phyloP scores from a whole-genome alignment of 2,113 vertebrate species.

The Elanus axillaris region DNA sequence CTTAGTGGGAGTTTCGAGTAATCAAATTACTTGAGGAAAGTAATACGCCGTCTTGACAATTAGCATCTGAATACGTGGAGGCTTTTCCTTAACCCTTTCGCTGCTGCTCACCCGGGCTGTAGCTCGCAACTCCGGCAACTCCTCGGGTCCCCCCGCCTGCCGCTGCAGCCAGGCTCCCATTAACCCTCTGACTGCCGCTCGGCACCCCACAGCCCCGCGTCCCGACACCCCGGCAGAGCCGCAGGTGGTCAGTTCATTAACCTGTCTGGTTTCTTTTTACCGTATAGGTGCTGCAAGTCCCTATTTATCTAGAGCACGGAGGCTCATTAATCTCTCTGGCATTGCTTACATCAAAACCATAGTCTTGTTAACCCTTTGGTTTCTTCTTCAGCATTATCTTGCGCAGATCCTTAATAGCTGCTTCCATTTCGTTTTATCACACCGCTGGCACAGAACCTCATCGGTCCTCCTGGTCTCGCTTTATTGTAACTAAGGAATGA shows the following conservation, averaged over 20 bases:
- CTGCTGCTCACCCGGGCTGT: background rate
- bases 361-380: background rate
- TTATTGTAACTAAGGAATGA: constrained; percentile 18
- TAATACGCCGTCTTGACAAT: constrained; percentile 8
- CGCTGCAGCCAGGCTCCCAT: background rate
- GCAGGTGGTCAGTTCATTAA: background rate
- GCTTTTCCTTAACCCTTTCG: constrained; percentile 9
- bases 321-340: background rate
- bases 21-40: constrained; percentile 26
- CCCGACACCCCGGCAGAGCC: background rate
- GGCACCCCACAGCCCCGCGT: background rate
- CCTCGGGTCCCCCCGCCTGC: background rate
- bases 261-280: background rate
- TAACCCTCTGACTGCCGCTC: background rate
- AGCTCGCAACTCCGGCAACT: background rate
- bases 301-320: background rate
- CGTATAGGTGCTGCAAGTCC: background rate
- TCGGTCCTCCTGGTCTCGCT: background rate
- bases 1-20: constrained; percentile 23
- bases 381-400: background rate
- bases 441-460: background rate
- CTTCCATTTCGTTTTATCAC: background rate
- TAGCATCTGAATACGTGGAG: background rate
- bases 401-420: background rate
- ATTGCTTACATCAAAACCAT: background rate